Percentiles rank a stretch among this genome's conserved stretches.
Evolutionary conservation across 1,140 invertebrate genomes (phyloP).

Genomic region (Paraescarpia echinospica): DNA sequence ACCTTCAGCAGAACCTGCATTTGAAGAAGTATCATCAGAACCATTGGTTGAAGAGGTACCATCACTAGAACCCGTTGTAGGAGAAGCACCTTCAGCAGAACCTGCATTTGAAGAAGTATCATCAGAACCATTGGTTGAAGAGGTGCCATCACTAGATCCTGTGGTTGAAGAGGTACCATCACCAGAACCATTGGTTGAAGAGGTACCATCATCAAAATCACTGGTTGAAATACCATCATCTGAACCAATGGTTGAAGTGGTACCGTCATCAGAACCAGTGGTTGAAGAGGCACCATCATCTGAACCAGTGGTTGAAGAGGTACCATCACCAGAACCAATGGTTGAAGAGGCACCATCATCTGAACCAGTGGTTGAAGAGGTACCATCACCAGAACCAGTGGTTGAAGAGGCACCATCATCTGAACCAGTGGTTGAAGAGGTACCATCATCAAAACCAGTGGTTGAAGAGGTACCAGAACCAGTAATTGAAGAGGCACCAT

Average conservation of each 20-base stretch:
- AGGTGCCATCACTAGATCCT: neutral
- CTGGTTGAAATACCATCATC: neutral
- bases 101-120: neutral
- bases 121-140: neutral
- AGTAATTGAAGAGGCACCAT: neutral
- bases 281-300: neutral
- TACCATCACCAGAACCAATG: neutral
- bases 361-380: no score
- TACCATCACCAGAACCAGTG: no score
- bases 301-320: neutral
- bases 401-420: no score
- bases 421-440: no score
- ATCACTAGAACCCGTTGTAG: neutral
- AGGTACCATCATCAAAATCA: neutral
- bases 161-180: slow-evolving; percentile 9
- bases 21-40: neutral
- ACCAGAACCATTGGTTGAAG: neutral
- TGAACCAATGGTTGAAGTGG: neutral
- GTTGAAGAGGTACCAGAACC: neutral
- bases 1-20: neutral
- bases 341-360: no score
- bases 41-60: neutral
- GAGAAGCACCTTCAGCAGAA: neutral
- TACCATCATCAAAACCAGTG: neutral
- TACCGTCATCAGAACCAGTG: neutral